Base-by-base conservation (phyloP, 2,113 vertebrate genomes). In the Glaucomys volans region DNA sequence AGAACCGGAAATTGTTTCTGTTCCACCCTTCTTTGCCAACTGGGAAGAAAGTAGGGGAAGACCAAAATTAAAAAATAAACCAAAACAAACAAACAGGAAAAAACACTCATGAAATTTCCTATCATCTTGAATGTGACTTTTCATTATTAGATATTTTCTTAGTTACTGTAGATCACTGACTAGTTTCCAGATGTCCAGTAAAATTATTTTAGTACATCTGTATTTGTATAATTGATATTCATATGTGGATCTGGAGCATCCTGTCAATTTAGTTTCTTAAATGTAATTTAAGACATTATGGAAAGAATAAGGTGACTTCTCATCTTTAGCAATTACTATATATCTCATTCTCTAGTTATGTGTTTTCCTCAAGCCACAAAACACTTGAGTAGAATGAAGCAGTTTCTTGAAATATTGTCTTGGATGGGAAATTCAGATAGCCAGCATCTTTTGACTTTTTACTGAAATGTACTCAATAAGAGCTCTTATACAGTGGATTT, bases 241-340 rank as follows among this genome's bases (percentile, higher is more conserved):
- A 8, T 52, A 22, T 88, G 72, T 93, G 2, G n/a, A 1, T 28
- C 13, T 87, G 22, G 40, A 67, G 10, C 40, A 95, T 89, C 52
- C n/a, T 81, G n/a, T 94, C 47, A 74, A 54, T 2, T 84, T 90
- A 62, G 14, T 80, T 90, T 79, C 35, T 87, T 82, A 83, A 86
- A 57, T 79, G 14, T 82, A 92, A 84, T 13, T 7, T 79, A 72
- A 64, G n/a, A 84, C 20, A 91, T 13, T 90, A 8, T 50, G 8
- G 24, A 69, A 77, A 79, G 35, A 18, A 75, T 40, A 35, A 6
- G 40, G 2, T n/a, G 16, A 71, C 9, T 95, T 93, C 75, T 90
- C 54, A 80, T 77, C n/a, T 32, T 77, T 35, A 52, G 22, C 64
- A 9, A 14, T 57, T 95, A 87, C 47, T 81, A 5, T 13, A 44